Percentiles rank a stretch among this genome's conserved stretches.
phyloP scores from a whole-genome alignment of 2,888 invertebrate genomes.

The Tholera decimalis region DNA sequence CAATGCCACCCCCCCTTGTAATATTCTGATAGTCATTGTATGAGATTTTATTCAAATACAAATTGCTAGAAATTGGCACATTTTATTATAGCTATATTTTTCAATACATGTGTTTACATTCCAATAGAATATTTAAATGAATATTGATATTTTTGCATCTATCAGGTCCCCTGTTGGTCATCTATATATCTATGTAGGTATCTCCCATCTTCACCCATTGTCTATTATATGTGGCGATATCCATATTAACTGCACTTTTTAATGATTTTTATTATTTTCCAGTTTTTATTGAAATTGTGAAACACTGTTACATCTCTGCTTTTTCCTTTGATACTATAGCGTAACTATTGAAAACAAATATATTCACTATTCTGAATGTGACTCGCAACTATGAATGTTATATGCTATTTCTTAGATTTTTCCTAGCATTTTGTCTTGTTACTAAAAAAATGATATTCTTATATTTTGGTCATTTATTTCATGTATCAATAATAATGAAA shows the following conservation, averaged over 20 bases:
- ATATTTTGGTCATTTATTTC: not conserved
- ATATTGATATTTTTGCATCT: too few species aligned
- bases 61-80: not conserved
- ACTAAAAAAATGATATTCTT: not conserved
- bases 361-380: not conserved
- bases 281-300: not conserved
- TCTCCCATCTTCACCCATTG: too few species aligned
- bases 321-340: not conserved
- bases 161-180: too few species aligned
- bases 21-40: too few species aligned
- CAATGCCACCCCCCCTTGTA: too few species aligned
- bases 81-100: not conserved
- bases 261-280: too few species aligned
- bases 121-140: too few species aligned
- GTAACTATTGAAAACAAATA: not conserved
- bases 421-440: not conserved
- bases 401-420: not conserved
- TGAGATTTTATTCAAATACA: not conserved
- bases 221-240: too few species aligned
- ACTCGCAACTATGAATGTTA: not conserved
- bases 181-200: too few species aligned
- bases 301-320: not conserved
- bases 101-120: too few species aligned
- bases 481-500: too few species aligned
- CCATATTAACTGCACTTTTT: too few species aligned